These are phyloP conservation scores for Microctonus brassicae DNA, from an alignment of 2,888 invertebrate genomes.

Conservation along the genomic window DNA sequence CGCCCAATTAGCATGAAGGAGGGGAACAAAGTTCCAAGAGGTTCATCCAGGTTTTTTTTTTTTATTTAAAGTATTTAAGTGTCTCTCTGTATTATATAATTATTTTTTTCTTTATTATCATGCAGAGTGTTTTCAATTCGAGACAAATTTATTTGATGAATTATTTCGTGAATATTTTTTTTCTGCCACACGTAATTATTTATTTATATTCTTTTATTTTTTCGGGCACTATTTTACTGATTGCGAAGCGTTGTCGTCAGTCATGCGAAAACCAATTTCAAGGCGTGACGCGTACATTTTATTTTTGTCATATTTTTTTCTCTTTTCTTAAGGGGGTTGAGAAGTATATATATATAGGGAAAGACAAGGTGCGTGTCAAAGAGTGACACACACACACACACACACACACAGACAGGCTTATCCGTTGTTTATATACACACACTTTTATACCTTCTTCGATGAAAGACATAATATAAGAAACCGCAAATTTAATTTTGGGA, in stretches of 20 bases:
- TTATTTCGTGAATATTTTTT: background rate
- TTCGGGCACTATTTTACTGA: background rate
- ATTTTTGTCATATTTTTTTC: background rate
- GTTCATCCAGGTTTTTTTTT: background rate
- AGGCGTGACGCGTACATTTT: slow-evolving; percentile 35
- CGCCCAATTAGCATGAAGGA: slow-evolving; percentile 39
- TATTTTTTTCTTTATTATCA: background rate
- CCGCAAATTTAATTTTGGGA: slow-evolving; percentile 30
- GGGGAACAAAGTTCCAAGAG: slow-evolving; percentile 26
- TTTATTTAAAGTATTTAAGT: background rate
- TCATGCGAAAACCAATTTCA: slow-evolving; percentile 39
- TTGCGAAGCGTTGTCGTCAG: background rate
- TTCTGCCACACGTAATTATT: no score
- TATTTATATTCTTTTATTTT: background rate
- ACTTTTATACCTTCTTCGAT: slow-evolving; percentile 18
- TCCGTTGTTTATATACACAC: slow-evolving; percentile 19
- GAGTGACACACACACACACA: slow-evolving; percentile 16
- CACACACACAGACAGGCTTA: no score
- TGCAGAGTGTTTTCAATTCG: no score
- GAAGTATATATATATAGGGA: background rate
- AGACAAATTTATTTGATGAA: background rate
- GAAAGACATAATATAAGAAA: background rate
- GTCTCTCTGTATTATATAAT: no score
- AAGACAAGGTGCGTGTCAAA: slow-evolving; percentile 26
- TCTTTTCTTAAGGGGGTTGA: slow-evolving; percentile 18